These are phyloP conservation scores for Mystacornis crossleyi DNA, from an alignment of 2,113 vertebrate genomes.

Conservation along the genomic window DNA sequence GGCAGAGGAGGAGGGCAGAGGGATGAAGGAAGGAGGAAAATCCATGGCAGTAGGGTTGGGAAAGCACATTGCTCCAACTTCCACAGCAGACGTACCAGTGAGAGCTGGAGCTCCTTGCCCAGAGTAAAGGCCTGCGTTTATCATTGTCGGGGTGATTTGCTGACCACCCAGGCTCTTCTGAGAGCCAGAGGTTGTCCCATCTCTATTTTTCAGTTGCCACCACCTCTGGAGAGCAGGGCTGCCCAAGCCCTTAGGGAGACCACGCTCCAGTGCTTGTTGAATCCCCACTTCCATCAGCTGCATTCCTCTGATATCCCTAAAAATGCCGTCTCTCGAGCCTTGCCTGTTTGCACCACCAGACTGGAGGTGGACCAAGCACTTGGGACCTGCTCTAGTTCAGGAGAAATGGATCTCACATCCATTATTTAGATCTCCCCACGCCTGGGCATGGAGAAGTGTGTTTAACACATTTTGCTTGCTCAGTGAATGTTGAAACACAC, in stretches of 20 bases:
- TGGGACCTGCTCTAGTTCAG: not conserved
- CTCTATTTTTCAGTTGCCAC: conserved; percentile 70
- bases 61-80: not conserved
- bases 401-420: not conserved
- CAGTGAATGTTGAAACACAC: not conserved
- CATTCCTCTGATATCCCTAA: not conserved
- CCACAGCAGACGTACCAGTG: not conserved
- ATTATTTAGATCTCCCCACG: not conserved
- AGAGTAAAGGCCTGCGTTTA: conserved; percentile 70
- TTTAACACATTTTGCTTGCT: not conserved
- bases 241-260: conserved; percentile 32
- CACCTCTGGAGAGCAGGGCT: conserved; percentile 1
- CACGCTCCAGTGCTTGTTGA: conserved; percentile 59
- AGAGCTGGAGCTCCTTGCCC: not conserved
- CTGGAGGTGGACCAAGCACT: not conserved
- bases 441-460: fast-evolving
- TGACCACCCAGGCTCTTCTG: conserved; percentile 32
- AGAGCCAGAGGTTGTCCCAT: conserved; percentile 36
- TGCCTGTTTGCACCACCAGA: not conserved
- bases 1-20: not conserved
- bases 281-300: not conserved
- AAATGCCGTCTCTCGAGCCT: fast-evolving
- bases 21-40: not conserved
- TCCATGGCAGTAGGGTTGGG: fast-evolving
- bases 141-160: conserved; percentile 62